Evolutionary conservation across 2,113 vertebrate genomes (phyloP).

Genomic region (Leptocoma aspasia): DNA sequence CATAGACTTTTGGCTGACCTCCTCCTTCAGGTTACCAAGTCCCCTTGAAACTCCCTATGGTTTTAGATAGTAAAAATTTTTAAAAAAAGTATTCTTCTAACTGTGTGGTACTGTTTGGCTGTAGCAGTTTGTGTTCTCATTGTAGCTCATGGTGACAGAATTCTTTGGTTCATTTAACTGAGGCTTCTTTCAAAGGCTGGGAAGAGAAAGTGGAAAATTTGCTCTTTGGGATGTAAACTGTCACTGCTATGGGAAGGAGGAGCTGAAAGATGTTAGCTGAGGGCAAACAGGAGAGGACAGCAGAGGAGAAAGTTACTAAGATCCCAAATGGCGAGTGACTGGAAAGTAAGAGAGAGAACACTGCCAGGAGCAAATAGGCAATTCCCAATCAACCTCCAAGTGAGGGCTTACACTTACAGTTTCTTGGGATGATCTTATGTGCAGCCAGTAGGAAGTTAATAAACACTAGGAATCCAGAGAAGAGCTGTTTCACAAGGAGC

Average conservation of each 20-base stretch:
- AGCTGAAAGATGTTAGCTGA: background rate
- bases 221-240: background rate
- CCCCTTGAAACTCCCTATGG: background rate
- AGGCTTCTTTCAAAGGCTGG: background rate
- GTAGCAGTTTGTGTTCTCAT: background rate
- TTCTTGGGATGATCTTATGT: background rate
- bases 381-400: background rate
- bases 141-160: background rate
- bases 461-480: background rate
- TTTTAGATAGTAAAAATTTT: background rate
- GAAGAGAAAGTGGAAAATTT: background rate
- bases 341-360: background rate
- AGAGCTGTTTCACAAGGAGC: background rate
- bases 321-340: background rate
- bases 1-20: background rate
- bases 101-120: background rate
- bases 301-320: background rate
- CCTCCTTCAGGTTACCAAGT: background rate
- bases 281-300: background rate
- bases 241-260: background rate
- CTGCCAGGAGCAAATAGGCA: background rate
- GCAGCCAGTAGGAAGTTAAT: background rate
- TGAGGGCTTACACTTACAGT: background rate
- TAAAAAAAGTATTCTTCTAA: background rate
- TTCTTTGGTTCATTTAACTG: background rate